Evolutionary conservation across 2,113 vertebrate genomes (phyloP).

Genomic region (Clinocottus analis): DNA sequence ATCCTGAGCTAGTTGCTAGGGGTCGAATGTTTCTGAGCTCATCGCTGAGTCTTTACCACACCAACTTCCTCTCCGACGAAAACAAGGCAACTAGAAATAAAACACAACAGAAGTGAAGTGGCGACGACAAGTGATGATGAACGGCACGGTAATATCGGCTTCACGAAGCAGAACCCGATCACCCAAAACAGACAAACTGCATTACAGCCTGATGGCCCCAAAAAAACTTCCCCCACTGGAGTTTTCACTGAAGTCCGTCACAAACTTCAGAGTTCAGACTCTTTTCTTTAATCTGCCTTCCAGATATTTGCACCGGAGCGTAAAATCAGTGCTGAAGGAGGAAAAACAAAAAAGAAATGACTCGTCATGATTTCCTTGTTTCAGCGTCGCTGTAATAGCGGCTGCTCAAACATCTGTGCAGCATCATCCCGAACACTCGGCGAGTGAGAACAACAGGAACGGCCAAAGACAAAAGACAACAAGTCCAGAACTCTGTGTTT

Average conservation of each 20-base stretch:
- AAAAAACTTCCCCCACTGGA: slow-evolving; percentile 8
- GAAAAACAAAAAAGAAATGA: slow-evolving; percentile 20
- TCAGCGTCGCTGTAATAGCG: slow-evolving; percentile 25
- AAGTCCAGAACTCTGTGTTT: neutral
- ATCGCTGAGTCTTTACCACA: too few species aligned
- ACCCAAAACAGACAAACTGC: slow-evolving; percentile 35
- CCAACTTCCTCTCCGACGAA: slow-evolving; percentile 18
- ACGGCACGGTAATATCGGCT: neutral
- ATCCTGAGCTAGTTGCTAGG: neutral
- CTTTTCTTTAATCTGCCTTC: slow-evolving; percentile 20
- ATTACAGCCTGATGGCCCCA: slow-evolving; percentile 7
- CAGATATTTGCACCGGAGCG: slow-evolving; percentile 38
- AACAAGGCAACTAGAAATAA: slow-evolving; percentile 27
- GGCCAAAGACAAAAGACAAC: neutral
- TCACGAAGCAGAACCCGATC: slow-evolving; percentile 32
- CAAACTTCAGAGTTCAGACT: slow-evolving; percentile 35
- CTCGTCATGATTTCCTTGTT: slow-evolving; percentile 55
- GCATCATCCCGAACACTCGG: slow-evolving; percentile 8
- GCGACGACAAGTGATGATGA: slow-evolving; percentile 4
- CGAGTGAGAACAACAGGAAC: neutral
- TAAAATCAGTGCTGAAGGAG: slow-evolving; percentile 52
- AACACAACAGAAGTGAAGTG: slow-evolving; percentile 14
- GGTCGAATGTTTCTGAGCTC: neutral
- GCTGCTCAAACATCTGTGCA: slow-evolving; percentile 52
- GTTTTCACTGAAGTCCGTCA: slow-evolving; percentile 25